A percentile compares a stretch with the other conserved stretches of the same genome.
Evolutionary conservation across 1,140 invertebrate genomes (phyloP).

Genomic region (Calephelis virginiensis): DNA sequence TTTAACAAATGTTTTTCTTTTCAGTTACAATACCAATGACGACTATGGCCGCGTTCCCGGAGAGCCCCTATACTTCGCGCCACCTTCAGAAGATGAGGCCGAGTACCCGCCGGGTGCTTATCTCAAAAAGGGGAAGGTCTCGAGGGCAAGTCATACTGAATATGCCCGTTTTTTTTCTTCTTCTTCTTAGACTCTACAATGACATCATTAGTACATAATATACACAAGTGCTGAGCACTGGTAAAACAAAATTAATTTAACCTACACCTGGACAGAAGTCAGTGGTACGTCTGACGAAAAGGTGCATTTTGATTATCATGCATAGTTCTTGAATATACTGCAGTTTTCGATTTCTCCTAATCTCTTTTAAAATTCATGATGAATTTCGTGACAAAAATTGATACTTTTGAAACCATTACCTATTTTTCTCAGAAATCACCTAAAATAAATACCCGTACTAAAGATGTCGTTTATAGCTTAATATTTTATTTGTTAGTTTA

Average conservation of each 20-base stretch:
- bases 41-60: conserved; percentile 50
- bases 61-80: conserved; percentile 61
- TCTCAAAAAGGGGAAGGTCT: conserved; percentile 74
- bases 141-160: conserved; percentile 71
- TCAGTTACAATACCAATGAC: conserved; percentile 67
- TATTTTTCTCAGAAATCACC: too few relatives aligned
- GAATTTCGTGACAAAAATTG: too few relatives aligned
- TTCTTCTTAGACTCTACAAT: conserved; percentile 20
- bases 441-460: too few relatives aligned
- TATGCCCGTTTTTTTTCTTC: conserved; percentile 42
- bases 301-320: too few relatives aligned
- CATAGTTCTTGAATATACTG: too few relatives aligned
- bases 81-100: conserved; percentile 65
- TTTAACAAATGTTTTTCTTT: conserved; percentile 24
- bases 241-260: background rate
- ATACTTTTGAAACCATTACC: too few relatives aligned
- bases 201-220: background rate
- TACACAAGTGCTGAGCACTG: too few relatives aligned
- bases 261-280: background rate
- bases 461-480: too few relatives aligned
- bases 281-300: background rate
- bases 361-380: too few relatives aligned
- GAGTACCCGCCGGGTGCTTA: conserved; percentile 58
- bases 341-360: too few relatives aligned
- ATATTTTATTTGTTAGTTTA: too few relatives aligned